These are phyloP conservation scores for Odontocolon sp. DNA, from an alignment of 2,888 invertebrate species.

Conservation along the genomic window DNA sequence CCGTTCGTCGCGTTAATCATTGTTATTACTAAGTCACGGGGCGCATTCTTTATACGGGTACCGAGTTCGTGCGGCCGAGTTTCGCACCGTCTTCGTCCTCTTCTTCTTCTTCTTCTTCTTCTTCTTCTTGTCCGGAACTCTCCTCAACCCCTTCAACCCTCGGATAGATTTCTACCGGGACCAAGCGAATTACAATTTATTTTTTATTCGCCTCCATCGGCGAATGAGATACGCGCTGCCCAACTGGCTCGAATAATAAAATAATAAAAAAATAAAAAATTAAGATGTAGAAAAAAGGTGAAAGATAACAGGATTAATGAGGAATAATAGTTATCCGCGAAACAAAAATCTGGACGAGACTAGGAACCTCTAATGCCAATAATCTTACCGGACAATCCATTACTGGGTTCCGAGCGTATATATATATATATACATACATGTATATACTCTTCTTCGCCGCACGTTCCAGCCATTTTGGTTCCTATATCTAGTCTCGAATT, in stretches of 20 bases:
- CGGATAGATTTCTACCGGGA: constrained; percentile 68
- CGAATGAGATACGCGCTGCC: constrained; percentile 65
- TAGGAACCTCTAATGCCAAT: constrained; percentile 54
- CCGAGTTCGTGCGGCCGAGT: neutral
- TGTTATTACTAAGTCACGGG: constrained; percentile 75
- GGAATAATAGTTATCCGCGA: constrained; percentile 41
- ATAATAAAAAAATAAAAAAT: constrained; percentile 4
- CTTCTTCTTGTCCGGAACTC: constrained; percentile 20
- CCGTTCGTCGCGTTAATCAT: constrained; percentile 77
- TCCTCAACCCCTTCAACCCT: constrained; percentile 1
- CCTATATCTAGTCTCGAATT: too few species aligned
- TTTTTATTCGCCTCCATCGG: constrained; percentile 59
- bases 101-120: too few species aligned
- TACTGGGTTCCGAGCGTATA: constrained; percentile 25
- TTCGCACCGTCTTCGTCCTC: constrained; percentile 30
- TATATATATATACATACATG: constrained; percentile 10
- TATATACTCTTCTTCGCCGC: constrained; percentile 3
- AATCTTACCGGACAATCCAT: constrained; percentile 57
- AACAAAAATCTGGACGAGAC: constrained; percentile 21
- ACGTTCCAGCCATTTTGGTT: constrained; percentile 11
- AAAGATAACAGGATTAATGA: constrained; percentile 1
- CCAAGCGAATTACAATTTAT: constrained; percentile 70
- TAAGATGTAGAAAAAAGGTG: constrained; percentile 4
- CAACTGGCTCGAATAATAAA: constrained; percentile 60
- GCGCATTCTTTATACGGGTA: constrained; percentile 60